A percentile compares a stretch with the other conserved stretches of the same genome.
These are phyloP conservation scores for Anorthoa munda DNA, from an alignment of 2,888 invertebrate species.

Conservation along the genomic window DNA sequence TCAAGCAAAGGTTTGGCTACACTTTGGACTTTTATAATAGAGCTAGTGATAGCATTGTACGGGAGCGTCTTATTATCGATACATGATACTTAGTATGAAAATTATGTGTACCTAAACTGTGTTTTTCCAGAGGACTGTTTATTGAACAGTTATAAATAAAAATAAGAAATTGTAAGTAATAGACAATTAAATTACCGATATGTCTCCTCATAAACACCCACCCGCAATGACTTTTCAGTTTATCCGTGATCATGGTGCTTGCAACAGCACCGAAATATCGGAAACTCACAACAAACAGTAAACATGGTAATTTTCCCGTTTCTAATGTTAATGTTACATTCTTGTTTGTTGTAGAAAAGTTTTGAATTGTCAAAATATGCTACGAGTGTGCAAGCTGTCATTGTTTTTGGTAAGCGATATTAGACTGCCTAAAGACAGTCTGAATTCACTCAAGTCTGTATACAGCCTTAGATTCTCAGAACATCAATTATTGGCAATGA, in stretches of 20 bases:
- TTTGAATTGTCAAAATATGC: slow-evolving; percentile 1
- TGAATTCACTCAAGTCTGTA: not conserved
- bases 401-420: slow-evolving; percentile 1
- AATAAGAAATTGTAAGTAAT: not conserved
- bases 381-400: not conserved
- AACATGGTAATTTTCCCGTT: too few species aligned
- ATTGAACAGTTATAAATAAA: not conserved
- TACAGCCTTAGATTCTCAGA: not conserved
- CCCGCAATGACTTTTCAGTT: too few species aligned
- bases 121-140: not conserved
- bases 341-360: not conserved
- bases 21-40: slow-evolving; percentile 28
- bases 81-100: not conserved
- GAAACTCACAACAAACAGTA: too few species aligned
- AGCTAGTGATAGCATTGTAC: slow-evolving; percentile 2
- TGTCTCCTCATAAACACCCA: too few species aligned
- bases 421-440: not conserved
- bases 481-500: not conserved
- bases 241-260: too few species aligned
- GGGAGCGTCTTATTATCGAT: slow-evolving; percentile 3
- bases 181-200: not conserved
- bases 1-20: slow-evolving; percentile 12
- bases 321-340: too few species aligned
- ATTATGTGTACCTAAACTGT: not conserved
- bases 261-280: too few species aligned